Percentiles rank a stretch among this genome's conserved stretches.
Conservation (phyloP, 64 coral and sea anemone species). For the Montipora foliosa region DNA sequence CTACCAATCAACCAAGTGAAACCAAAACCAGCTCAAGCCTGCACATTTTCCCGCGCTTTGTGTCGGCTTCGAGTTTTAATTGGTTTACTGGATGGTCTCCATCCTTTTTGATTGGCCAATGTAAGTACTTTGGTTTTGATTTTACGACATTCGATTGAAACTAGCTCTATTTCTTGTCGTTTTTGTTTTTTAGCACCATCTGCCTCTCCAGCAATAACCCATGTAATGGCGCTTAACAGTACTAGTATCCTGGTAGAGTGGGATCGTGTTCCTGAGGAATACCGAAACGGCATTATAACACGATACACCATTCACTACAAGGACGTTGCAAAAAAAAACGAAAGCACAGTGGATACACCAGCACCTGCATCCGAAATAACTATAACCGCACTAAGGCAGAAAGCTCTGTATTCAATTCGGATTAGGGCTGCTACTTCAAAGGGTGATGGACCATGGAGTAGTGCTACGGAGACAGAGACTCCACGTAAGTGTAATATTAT, state of each 20-base stretch:
- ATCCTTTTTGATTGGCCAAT: too few relatives aligned
- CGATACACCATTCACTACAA: neutral
- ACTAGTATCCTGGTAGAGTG: neutral
- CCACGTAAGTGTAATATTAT: neutral
- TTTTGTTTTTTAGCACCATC: neutral
- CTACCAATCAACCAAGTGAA: too few relatives aligned
- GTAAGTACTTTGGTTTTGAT: too few relatives aligned
- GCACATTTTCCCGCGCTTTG: too few relatives aligned
- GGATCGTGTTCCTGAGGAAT: neutral
- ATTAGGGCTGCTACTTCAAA: constrained; percentile 13
- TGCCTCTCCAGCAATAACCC: neutral
- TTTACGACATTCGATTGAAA: too few relatives aligned
- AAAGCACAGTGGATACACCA: too few relatives aligned
- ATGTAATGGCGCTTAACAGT: neutral
- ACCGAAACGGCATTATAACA: neutral
- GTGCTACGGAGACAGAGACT: neutral
- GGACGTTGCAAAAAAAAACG: neutral
- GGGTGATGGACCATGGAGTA: neutral
- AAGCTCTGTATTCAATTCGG: neutral
- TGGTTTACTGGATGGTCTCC: too few relatives aligned
- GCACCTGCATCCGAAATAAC: neutral
- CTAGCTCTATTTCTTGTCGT: too few relatives aligned
- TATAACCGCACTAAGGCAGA: neutral
- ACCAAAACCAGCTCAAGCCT: too few relatives aligned
- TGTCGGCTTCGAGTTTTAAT: too few relatives aligned